Evolutionary conservation across 2,888 invertebrate genomes (phyloP).

Genomic region (Crioceris asparagi): DNA sequence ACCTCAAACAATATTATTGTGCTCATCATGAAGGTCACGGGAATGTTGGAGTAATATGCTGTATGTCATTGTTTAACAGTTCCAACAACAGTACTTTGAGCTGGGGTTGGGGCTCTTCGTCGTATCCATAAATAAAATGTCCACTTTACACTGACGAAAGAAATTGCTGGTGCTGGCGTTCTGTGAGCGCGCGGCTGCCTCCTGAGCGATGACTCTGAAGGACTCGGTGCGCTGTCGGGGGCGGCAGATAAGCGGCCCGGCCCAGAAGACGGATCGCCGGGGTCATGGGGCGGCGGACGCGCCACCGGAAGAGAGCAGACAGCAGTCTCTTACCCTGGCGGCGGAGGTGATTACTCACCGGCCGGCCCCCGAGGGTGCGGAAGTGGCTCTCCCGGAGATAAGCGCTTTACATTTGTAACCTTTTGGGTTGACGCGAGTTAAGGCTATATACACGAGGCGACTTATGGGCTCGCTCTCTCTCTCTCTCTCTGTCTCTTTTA

Average conservation of each 20-base stretch:
- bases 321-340: constrained; percentile 37
- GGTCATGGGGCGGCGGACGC: constrained; percentile 36
- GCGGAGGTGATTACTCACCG: constrained; percentile 37
- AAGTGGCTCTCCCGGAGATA: constrained; percentile 36
- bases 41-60: too few species aligned
- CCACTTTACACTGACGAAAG: too few species aligned
- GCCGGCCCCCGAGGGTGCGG: constrained; percentile 30
- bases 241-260: constrained; percentile 25
- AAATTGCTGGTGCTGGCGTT: constrained; percentile 1
- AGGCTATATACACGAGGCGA: constrained; percentile 7
- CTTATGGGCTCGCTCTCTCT: not conserved
- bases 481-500: too few species aligned
- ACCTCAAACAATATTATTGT: too few species aligned
- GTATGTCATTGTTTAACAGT: too few species aligned
- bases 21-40: too few species aligned
- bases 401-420: constrained; percentile 38
- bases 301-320: constrained; percentile 38
- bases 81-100: too few species aligned
- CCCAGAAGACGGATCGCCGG: constrained; percentile 36
- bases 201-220: constrained; percentile 19
- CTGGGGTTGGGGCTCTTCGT: too few species aligned
- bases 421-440: too few species aligned
- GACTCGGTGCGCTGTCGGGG: constrained; percentile 19
- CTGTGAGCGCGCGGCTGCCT: too few species aligned
- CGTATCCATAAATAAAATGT: too few species aligned